Evolutionary conservation across 2,888 invertebrate species (phyloP).

Genomic region (Diaperis boleti): DNA sequence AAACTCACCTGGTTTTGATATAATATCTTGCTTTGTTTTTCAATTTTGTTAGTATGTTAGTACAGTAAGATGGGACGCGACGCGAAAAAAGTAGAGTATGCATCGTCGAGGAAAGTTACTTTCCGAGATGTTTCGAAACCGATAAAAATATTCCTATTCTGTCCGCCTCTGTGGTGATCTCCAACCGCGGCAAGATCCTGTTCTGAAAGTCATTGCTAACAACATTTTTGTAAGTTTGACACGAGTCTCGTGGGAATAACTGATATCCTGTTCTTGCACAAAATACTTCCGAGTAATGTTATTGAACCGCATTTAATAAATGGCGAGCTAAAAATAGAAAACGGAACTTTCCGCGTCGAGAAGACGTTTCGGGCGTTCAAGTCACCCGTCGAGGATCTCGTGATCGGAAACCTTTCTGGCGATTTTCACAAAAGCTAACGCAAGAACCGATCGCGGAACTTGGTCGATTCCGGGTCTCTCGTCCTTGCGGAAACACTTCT

Average conservation of each 20-base stretch:
- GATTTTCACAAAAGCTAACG: too few species aligned
- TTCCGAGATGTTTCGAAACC: too few species aligned
- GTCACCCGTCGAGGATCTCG: too few species aligned
- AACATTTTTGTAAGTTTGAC: conserved; percentile 27
- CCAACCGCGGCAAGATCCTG: conserved; percentile 17
- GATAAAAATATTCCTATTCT: too few species aligned
- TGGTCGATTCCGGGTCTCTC: conserved; percentile 50
- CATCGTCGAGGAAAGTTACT: too few species aligned
- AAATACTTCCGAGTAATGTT: conserved; percentile 35
- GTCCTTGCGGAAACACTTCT: conserved; percentile 50
- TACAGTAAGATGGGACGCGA: too few species aligned
- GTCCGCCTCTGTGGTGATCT: not conserved
- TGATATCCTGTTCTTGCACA: conserved; percentile 24
- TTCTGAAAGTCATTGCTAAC: conserved; percentile 42
- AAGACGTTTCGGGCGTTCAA: too few species aligned
- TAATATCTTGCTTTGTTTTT: too few species aligned
- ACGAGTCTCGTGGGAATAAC: conserved; percentile 33
- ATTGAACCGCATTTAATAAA: conserved; percentile 24
- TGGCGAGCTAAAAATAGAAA: conserved; percentile 8
- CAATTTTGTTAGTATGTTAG: too few species aligned
- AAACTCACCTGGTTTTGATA: too few species aligned
- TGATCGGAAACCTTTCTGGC: too few species aligned
- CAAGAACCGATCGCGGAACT: conserved; percentile 48
- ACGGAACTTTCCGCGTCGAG: not conserved
- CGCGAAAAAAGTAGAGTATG: too few species aligned